Base-by-base conservation (phyloP, 2,888 invertebrate species). In the Toxonevra muliebris region DNA sequence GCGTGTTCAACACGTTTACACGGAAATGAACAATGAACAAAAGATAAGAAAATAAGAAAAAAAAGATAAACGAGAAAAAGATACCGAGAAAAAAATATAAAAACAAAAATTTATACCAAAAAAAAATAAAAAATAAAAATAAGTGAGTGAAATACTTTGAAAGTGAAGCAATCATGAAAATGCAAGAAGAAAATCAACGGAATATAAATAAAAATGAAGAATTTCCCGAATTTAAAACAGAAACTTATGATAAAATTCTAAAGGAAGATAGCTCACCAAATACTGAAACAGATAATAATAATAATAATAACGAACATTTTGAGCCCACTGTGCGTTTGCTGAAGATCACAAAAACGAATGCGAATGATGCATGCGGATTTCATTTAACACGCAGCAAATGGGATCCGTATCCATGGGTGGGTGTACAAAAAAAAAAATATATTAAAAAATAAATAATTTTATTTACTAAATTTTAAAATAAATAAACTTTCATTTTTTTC, bases 401-500 rank as follows among this genome's bases (percentile, higher is more conserved):
- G 92, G 93, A 93, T 83, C 93, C 93, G 0, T 93, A 93, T 84
- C 93, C 93, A 20, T 93, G 93, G 93, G 90, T 92, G 76, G 83
- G 85, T 79, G 57, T 63, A 17, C 64, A 20, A 57, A 7, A 54
- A 50, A 53, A 59, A n/a, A 20, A 30, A 42, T 41, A 43, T 20
- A 30, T 19, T 20, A 3, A 20, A 48, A 1, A 53, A n/a, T 2
- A 17, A 12, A 12, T n/a, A 30, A 40, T 17, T 8, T 53, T 15
- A 59, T n/a, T 12, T 13, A 20, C 17, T 17, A 20, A 50, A 41
- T 50, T 13, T 13, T 60, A 3, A 10, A 4, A 11, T n/a, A 40
- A 8, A 9, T 50, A 41, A 19, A 30, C 30, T 30, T 30, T 4
- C 30, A 30, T 30, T 30, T 30, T 30, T 30, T 7, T 7, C 30